phyloP scores from a whole-genome alignment of 2,797 vertebrate species.

The Thalassophryne amazonica region DNA sequence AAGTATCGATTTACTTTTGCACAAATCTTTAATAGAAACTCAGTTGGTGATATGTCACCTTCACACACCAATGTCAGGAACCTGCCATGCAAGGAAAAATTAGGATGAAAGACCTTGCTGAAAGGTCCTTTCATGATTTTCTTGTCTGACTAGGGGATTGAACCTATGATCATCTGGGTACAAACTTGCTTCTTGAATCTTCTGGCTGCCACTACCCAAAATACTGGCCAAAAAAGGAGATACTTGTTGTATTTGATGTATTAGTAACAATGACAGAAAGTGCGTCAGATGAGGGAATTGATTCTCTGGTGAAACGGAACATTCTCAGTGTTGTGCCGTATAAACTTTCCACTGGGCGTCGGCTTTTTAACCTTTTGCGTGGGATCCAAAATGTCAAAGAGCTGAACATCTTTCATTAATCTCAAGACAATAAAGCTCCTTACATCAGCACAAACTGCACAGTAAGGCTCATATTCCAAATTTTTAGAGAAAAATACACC shows the following conservation, averaged over 20 bases:
- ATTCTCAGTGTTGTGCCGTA: constrained; percentile 26
- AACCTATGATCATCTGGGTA: no score
- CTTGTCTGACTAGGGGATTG: no score
- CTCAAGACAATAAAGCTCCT: constrained; percentile 67
- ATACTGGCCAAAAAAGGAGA: no score
- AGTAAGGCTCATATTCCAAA: constrained; percentile 52
- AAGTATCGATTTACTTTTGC: no score
- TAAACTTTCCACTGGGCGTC: constrained; percentile 61
- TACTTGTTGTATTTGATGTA: constrained; percentile 39
- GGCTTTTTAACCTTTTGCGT: constrained; percentile 70
- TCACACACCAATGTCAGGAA: no score
- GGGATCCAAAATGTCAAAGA: constrained; percentile 66
- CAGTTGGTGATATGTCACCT: no score
- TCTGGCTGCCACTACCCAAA: no score
- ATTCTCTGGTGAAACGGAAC: constrained; percentile 38
- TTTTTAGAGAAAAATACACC: constrained; percentile 19
- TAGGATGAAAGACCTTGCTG: no score
- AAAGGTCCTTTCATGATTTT: no score
- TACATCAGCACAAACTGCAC: constrained; percentile 70
- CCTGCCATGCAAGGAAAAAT: no score
- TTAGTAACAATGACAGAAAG: constrained; percentile 33
- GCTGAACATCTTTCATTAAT: constrained; percentile 75
- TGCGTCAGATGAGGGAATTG: constrained; percentile 44
- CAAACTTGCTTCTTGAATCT: no score
- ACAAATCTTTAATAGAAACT: no score